Base-by-base conservation (phyloP, 1,140 invertebrate genomes). In the Dinothrombium tinctorium region DNA sequence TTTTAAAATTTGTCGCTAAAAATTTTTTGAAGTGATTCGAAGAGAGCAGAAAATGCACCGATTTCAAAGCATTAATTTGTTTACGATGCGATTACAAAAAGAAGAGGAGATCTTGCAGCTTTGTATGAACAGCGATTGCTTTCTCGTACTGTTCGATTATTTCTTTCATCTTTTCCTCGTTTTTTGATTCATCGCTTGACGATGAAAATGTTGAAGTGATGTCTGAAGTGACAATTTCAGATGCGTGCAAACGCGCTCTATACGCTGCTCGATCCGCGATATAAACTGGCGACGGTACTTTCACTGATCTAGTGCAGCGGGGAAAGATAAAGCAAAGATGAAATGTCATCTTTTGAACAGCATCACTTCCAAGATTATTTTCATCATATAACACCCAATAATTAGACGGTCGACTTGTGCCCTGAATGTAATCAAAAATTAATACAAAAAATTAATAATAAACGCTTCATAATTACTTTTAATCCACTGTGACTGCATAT, bases 261-360 rank as follows among this genome's bases (percentile, higher is more conserved):
- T 42, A 50, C 4, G 54, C 54, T 24, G 53, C 54, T n/a, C 52
- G 42, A 46, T 55, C 51, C 4, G 54, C 50, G 39, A 56, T 54
- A 38, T 45, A 42, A n/a, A 54, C 47, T 7, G 54, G 50, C 2
- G 49, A 44, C n/a, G 54, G 53, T 22, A 48, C 45, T 1, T 51
- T 49, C 15, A 56, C 50, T n/a, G 44, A 47, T 25, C 41, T 35
- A 6, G 50, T 46, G 31, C 46, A 48, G 22, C 50, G 36, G 14
- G 35, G 33, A 29, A 35, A 51, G 20, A 32, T 25, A 22, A 47
- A 43, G 26, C 53, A 55, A 20, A 53, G 37, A 25, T 50, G 47
- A 32, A 50, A 51, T 2, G 46, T 41, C 7, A 55, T 25, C 20
- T 45, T 45, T 12, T 53, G 50, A 0, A 52, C 14, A 9, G 49